These are phyloP conservation scores for Rhyacichthys aspro DNA, from an alignment of 2,797 vertebrate species.

Conservation along the genomic window DNA sequence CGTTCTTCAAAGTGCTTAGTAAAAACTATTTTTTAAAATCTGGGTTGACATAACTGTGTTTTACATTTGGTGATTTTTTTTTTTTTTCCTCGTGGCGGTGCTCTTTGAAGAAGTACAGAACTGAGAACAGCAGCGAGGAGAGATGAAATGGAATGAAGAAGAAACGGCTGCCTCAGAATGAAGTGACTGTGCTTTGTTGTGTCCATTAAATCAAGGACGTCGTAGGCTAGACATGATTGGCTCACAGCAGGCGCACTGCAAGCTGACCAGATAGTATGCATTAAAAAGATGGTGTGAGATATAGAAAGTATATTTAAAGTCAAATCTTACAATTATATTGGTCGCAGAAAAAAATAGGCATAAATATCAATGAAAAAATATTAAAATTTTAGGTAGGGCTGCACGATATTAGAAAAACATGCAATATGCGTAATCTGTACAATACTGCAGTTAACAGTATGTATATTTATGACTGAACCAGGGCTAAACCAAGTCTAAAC, in stretches of 20 bases:
- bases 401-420: no score
- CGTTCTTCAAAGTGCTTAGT: conserved; percentile 32
- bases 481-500: no score
- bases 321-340: no score
- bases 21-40: conserved; percentile 18
- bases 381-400: no score
- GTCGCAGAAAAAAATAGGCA: no score
- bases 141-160: conserved; percentile 7
- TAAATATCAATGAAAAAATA: no score
- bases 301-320: no score
- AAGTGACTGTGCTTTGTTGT: conserved; percentile 7
- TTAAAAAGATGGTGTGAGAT: neutral
- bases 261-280: neutral
- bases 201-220: neutral
- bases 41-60: conserved; percentile 10
- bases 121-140: neutral
- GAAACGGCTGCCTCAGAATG: neutral
- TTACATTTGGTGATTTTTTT: conserved; percentile 2
- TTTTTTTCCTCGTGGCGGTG: conserved; percentile 1
- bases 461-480: no score
- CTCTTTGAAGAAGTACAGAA: conserved; percentile 7
- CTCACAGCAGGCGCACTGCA: conserved; percentile 2
- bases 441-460: no score
- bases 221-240: neutral
- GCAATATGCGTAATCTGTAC: no score